A percentile compares a stretch with the other conserved stretches of the same genome.
These are phyloP conservation scores for Nyctibius bracteatus DNA, from an alignment of 2,113 vertebrate species.

Conservation along the genomic window DNA sequence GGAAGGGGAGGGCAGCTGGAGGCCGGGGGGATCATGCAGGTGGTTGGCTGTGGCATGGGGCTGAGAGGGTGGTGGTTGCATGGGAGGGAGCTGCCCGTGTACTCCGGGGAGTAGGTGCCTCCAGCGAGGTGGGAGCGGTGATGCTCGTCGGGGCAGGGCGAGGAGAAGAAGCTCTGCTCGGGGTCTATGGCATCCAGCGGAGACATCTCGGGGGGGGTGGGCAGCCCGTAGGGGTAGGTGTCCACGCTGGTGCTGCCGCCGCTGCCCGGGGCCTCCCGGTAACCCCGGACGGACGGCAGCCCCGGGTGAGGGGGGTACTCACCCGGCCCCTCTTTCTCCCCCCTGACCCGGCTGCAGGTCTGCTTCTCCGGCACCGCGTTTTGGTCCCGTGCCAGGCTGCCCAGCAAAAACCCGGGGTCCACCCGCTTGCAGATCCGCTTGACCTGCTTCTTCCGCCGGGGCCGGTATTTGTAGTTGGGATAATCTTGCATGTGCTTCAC, in stretches of 20 bases:
- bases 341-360: constrained; percentile 69
- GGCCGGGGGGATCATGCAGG: constrained; percentile 77
- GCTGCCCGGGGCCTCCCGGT: constrained; percentile 73
- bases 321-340: constrained; percentile 81
- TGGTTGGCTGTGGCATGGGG: constrained; percentile 76
- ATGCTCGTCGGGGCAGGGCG: constrained; percentile 83
- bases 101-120: constrained; percentile 84
- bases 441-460: constrained; percentile 95
- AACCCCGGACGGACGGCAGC: constrained; percentile 82
- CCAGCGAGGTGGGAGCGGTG: constrained; percentile 78
- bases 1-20: constrained; percentile 60
- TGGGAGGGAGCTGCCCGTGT: constrained; percentile 75
- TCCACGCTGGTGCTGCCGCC: constrained; percentile 76
- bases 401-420: constrained; percentile 88
- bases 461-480: constrained; percentile 98
- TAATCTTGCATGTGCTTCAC: constrained; percentile 99
- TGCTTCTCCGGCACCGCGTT: constrained; percentile 81
- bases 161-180: constrained; percentile 86
- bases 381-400: constrained; percentile 84
- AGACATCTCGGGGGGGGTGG: constrained; percentile 96
- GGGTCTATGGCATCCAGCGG: constrained; percentile 93
- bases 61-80: constrained; percentile 78
- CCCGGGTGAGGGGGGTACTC: constrained; percentile 71
- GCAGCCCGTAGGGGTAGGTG: constrained; percentile 91
- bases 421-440: constrained; percentile 93